These are phyloP conservation scores for Labeo catla DNA, from an alignment of 2,113 vertebrate species.

Conservation along the genomic window DNA sequence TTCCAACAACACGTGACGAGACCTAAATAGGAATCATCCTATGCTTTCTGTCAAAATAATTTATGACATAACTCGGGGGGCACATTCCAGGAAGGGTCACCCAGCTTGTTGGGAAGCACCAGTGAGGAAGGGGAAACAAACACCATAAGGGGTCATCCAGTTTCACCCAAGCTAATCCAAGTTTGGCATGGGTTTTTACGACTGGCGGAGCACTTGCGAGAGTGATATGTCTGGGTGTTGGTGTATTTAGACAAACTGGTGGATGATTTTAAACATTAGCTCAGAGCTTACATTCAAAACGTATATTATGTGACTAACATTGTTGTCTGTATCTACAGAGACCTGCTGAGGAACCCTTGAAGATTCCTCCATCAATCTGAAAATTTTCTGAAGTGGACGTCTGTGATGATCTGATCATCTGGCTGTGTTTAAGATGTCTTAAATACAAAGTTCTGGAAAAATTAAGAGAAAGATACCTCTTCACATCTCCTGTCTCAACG, in stretches of 20 bases:
- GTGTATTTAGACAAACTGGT: constrained; percentile 24
- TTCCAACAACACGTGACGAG: not conserved
- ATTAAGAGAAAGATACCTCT: not conserved
- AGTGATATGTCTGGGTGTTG: constrained; percentile 24
- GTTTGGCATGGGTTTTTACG: constrained; percentile 22
- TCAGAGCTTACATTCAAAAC: not conserved
- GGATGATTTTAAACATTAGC: constrained; percentile 28
- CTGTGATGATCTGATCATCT: not conserved
- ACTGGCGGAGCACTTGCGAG: not conserved
- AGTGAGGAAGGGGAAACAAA: constrained; percentile 19
- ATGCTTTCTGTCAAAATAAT: constrained; percentile 20
- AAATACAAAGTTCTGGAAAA: not conserved
- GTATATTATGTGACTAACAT: not conserved
- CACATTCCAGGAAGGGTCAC: constrained; percentile 21
- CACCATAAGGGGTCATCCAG: constrained; percentile 21
- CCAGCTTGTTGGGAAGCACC: constrained; percentile 5
- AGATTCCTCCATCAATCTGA: not conserved
- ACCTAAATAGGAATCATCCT: constrained; percentile 6
- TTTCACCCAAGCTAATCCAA: constrained; percentile 37
- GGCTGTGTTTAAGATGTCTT: not conserved
- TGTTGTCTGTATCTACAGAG: not conserved
- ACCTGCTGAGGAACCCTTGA: not conserved
- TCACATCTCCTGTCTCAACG: not conserved
- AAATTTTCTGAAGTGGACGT: not conserved
- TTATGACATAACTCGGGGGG: not conserved